Base-by-base conservation (phyloP, 2,888 invertebrate species). In the Elysia crispata region DNA sequence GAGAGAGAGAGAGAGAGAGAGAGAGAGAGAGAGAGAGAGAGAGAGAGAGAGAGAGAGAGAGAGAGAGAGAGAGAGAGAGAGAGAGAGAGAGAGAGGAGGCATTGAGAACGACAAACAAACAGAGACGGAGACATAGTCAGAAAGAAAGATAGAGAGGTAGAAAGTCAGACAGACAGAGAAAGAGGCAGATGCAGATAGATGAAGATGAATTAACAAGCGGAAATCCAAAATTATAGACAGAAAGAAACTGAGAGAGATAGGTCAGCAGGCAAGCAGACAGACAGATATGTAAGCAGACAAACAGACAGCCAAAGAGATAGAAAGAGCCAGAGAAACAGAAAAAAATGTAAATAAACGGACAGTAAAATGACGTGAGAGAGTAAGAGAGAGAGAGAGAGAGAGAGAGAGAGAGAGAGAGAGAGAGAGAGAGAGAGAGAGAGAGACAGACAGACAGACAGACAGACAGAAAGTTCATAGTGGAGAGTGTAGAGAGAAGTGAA, bases 371-470 rank as follows among this genome's bases (percentile, higher is more conserved):
- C 15, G 30, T 18, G 30, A 31, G 13, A 31, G 30, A 41, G 25
- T 60, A n/a, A 60, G 75, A 60, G 30, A 75, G 62, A 31, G 33
- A 60, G 62, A 30, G 50, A 54, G 75, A 54, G 75, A 31, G 54
- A 54, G 75, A 54, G 20, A 54, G 60, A 60, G 1, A 20, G 54
- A 54, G 54, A 28, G 31, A 23, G 28, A 60, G 62, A 75, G 31
- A 75, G 31, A 60, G 31, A 54, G 62, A 60, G 54, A 28, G 75
- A 75, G 62, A 75, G 54, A 15, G 54, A 60, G 62, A 75, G 75
- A 75, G 62, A 75, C 30, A 30, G 31, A 60, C n/a, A 75, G 75
- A 60, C 30, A 60, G 11, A 60, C 30, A 60, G 62, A 28, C 60
- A 75, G 62, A 60, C 5, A 15, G 31, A 41, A 31, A 33, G 20